Evolutionary conservation across 30 jellyfish, hydroid and myxozoan genomes (phyloP).

Genomic region (Chrysaora quinquecirrha): DNA sequence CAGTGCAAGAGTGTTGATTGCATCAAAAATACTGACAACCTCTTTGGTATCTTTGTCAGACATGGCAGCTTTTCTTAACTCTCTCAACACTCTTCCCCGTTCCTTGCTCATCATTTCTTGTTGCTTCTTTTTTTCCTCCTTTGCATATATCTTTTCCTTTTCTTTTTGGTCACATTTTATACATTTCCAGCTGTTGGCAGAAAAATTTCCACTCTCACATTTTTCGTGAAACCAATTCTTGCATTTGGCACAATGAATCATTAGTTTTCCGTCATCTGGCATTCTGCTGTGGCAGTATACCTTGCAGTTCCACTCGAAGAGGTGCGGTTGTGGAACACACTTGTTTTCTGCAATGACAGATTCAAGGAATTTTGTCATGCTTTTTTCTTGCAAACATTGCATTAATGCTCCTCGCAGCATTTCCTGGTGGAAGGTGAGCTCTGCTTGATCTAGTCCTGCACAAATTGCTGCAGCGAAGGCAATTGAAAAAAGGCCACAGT

Average conservation of each 20-base stretch:
- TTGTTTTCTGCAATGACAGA: neutral
- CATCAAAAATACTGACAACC: neutral
- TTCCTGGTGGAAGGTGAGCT: neutral
- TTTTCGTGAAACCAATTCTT: neutral
- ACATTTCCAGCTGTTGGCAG: neutral
- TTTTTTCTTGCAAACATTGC: neutral
- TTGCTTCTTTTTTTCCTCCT: neutral
- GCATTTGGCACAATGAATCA: neutral
- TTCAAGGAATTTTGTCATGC: neutral
- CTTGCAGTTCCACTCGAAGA: neutral
- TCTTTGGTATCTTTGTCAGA: neutral
- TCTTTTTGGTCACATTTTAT: neutral
- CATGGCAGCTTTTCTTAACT: neutral
- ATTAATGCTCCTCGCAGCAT: neutral
- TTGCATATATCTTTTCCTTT: neutral
- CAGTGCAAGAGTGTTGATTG: neutral
- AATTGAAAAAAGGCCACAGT: constrained; percentile 14
- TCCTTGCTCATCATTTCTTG: neutral
- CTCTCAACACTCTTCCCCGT: neutral
- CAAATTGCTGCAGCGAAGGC: constrained; percentile 1
- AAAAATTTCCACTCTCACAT: neutral
- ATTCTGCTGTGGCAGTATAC: constrained; percentile 21
- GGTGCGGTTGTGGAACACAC: neutral
- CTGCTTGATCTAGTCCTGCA: constrained; percentile 10
- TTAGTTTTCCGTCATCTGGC: constrained; percentile 12